Percentiles rank a stretch among this genome's conserved stretches.
Conservation (phyloP, 2,113 vertebrate species). For the Martes martes region DNA sequence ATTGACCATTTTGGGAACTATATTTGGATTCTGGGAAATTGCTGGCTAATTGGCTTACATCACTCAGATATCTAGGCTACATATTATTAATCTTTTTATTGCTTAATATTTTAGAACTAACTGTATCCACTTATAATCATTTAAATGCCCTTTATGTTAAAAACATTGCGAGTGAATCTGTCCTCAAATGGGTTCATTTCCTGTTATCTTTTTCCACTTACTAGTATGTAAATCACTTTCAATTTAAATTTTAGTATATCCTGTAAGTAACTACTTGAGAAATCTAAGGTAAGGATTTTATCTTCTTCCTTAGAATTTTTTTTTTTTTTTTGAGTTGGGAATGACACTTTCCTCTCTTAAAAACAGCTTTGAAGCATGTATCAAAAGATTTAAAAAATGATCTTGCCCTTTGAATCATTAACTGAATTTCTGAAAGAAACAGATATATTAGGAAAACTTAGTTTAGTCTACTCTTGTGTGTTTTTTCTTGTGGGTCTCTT, state of each 20-base stretch:
- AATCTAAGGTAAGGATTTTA: background rate
- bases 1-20: background rate
- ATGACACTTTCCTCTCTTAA: background rate
- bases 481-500: background rate
- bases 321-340: background rate
- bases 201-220: background rate
- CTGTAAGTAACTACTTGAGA: background rate
- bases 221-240: background rate
- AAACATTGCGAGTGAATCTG: slow-evolving; percentile 1
- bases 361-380: background rate
- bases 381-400: background rate
- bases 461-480: background rate
- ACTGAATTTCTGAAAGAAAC: background rate
- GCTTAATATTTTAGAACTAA: background rate
- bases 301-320: background rate
- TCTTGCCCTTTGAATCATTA: background rate
- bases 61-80: background rate
- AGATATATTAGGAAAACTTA: background rate
- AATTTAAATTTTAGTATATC: background rate
- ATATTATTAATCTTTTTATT: slow-evolving; percentile 16
- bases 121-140: background rate
- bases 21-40: background rate
- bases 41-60: background rate
- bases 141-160: background rate
- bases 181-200: background rate